Evolutionary conservation across 64 coral and sea anemone genomes (phyloP), one percentile per base, ranked within the genome.

Genomic region (Astreopora myriophthalma): DNA sequence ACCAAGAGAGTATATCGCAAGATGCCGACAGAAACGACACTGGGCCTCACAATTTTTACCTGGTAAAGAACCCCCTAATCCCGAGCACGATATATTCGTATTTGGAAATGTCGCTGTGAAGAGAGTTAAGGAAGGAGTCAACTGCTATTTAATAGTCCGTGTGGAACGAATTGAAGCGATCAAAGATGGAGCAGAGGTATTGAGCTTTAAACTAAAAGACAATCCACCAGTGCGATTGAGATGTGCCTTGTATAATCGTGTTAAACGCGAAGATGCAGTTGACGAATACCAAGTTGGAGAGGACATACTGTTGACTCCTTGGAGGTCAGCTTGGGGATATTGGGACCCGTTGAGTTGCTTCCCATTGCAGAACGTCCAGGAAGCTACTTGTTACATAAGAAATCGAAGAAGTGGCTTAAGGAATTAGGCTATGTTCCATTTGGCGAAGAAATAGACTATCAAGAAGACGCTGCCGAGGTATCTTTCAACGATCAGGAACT

Each of bases 11-110:
- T 90, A 71, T 67, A 90, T 90, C 7, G 88, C 88, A 48, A 71
- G 71, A 68, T 88, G 86, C 16, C 71, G 86, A 34, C 86, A 88
- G 46, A 90, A 90, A 62, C 23, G 75, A 39, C 75, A 90, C 26
- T 90, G 74, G 88, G 75, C 75, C 38, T 34, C 73, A 1, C 77
- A 68, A 34, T 34, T 75, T 60, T 44, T 90, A 39, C 87, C 61
- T 34, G 75, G 88, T 14, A 81, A 90, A 22, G 88, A 76, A 55
- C 75, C 88, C 0, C 67, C 84, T 26, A 52, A 91, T 58, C 76
- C 89, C 14, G 81, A 91, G 66, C 66, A 91, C 42, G 77, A 84
- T n/a, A 71, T 91, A 72, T 44, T 90, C 6, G 49, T 80, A 20
- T 90, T 69, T 71, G 68, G 89, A 52, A 57, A 83, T 73, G 89